Evolutionary conservation across 2,888 invertebrate genomes (phyloP).

Genomic region (Dryobota labecula): DNA sequence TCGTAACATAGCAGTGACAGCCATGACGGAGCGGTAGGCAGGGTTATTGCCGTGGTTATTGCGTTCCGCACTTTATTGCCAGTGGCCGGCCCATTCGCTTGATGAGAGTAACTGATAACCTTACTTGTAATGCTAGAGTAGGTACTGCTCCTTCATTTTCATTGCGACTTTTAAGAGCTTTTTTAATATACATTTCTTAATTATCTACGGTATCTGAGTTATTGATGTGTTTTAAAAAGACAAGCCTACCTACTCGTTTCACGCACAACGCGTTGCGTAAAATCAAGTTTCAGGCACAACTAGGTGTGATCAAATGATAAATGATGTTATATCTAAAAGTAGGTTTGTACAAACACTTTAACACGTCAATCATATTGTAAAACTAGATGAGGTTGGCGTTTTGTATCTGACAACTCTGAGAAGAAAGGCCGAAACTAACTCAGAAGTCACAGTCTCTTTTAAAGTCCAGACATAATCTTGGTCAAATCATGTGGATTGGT

Average conservation of each 20-base stretch:
- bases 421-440: too few species aligned
- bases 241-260: not conserved
- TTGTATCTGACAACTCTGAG: too few species aligned
- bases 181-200: not conserved
- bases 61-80: slow-evolving; percentile 52
- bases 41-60: slow-evolving; percentile 54
- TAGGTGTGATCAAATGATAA: too few species aligned
- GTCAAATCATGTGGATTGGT: too few species aligned
- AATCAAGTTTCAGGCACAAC: not conserved
- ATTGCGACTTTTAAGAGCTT: not conserved
- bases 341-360: too few species aligned
- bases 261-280: not conserved
- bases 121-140: not conserved
- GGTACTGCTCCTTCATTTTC: slow-evolving; percentile 6
- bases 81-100: slow-evolving; percentile 32
- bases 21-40: slow-evolving; percentile 35
- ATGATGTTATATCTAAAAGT: too few species aligned
- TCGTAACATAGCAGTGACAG: slow-evolving; percentile 25
- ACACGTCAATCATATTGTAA: too few species aligned
- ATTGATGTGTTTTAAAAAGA: not conserved
- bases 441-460: too few species aligned
- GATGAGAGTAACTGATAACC: slow-evolving; percentile 41
- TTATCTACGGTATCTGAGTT: not conserved
- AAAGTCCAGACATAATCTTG: too few species aligned
- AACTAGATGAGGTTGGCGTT: too few species aligned